Conservation (phyloP, 2,888 invertebrate genomes). For the Lasioglossum marginatum region DNA sequence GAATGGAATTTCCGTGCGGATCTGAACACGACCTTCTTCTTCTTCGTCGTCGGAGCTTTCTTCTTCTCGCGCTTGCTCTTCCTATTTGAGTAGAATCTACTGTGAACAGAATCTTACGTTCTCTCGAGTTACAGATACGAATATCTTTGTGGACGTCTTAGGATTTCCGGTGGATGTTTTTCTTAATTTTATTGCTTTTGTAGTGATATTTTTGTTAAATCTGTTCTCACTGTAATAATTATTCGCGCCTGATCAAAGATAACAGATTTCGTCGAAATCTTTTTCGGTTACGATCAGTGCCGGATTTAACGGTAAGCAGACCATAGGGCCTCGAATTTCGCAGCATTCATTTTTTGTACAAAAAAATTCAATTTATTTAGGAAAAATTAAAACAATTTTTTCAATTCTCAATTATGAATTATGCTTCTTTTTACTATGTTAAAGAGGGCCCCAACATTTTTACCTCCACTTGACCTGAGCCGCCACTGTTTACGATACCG, state of each 20-base stretch:
- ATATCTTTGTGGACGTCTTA: not conserved
- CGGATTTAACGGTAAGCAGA: too few relatives aligned
- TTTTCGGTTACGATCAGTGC: not conserved
- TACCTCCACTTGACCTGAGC: too few relatives aligned
- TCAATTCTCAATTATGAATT: too few relatives aligned
- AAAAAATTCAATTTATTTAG: too few relatives aligned
- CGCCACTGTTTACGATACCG: not conserved
- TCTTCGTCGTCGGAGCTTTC: not conserved
- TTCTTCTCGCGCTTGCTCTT: not conserved
- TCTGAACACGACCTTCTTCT: constrained; percentile 44
- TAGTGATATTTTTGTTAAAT: not conserved
- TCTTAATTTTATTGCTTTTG: not conserved
- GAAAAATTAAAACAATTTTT: too few relatives aligned
- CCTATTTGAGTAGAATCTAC: not conserved
- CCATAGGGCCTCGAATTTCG: too few relatives aligned
- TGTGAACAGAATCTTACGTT: not conserved
- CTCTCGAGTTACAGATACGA: not conserved
- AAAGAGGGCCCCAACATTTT: too few relatives aligned
- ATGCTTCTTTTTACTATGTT: too few relatives aligned
- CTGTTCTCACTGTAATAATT: not conserved
- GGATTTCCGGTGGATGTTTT: not conserved
- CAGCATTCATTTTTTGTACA: too few relatives aligned
- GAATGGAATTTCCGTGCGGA: constrained; percentile 69
- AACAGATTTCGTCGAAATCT: not conserved
- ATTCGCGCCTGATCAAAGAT: not conserved